phyloP scores from a whole-genome alignment of 2,113 vertebrate genomes.

The Limanda limanda region DNA sequence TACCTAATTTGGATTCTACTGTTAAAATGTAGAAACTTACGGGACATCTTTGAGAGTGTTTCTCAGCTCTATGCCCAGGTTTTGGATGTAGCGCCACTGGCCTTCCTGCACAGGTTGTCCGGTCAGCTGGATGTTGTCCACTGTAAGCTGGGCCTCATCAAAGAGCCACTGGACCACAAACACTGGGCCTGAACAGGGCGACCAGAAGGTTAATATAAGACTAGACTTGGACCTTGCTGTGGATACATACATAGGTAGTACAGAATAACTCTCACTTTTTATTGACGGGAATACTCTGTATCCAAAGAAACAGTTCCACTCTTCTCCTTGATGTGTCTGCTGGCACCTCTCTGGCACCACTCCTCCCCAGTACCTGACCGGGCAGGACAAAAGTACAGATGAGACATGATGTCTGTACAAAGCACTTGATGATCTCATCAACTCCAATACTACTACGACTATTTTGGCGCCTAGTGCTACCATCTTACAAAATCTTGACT shows the following conservation, averaged over 20 bases:
- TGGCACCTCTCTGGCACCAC: constrained; percentile 92
- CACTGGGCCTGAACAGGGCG: constrained; percentile 86
- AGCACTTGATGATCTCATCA: background rate
- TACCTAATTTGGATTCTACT: background rate
- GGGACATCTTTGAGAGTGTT: constrained; percentile 95
- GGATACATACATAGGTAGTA: background rate
- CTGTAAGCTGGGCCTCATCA: constrained; percentile 95
- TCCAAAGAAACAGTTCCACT: constrained; percentile 99
- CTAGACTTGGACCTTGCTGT: too few species aligned
- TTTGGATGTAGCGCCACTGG: constrained; percentile 98
- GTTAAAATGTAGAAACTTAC: constrained; percentile 81
- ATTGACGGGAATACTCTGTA: constrained; percentile 97
- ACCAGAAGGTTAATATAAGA: background rate
- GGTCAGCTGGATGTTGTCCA: constrained; percentile 96
- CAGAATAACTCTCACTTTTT: constrained; percentile 85
- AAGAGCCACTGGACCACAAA: constrained; percentile 99
- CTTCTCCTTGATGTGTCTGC: constrained; percentile 90
- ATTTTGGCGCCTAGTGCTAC: background rate
- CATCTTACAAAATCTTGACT: background rate
- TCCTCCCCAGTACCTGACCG: constrained; percentile 92
- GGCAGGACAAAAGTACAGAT: constrained; percentile 14
- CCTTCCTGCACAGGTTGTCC: constrained; percentile 97
- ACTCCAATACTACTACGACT: background rate
- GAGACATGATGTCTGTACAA: background rate
- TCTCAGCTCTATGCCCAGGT: constrained; percentile 92